phyloP scores from a whole-genome alignment of 2,888 invertebrate genomes.

The Bugula neritina region DNA sequence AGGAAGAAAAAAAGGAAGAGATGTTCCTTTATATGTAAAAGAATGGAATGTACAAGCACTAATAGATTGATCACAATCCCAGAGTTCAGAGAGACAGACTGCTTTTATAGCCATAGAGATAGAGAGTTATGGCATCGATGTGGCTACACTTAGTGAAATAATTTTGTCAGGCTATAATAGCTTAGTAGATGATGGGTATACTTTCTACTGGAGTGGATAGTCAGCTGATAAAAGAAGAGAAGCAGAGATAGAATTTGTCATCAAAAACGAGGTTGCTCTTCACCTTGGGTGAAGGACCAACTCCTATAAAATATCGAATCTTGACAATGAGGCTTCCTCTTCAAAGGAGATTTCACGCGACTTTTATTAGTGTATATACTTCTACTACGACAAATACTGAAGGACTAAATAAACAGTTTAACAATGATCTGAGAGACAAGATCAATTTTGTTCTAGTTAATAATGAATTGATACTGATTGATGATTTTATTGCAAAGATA shows the following conservation, averaged over 20 bases:
- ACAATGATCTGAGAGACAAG: constrained; percentile 1
- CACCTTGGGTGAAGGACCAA: constrained; percentile 10
- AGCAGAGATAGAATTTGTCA: constrained; percentile 28
- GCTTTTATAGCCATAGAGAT: constrained; percentile 19
- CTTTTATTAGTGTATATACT: constrained; percentile 22
- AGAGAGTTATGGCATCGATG: constrained; percentile 20
- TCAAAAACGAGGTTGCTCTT: neutral
- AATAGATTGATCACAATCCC: neutral
- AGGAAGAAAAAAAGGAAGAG: constrained; percentile 21
- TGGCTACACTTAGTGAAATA: constrained; percentile 14
- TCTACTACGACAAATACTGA: neutral
- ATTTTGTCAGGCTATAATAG: constrained; percentile 7
- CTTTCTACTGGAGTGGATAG: constrained; percentile 28
- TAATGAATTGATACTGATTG: constrained; percentile 28
- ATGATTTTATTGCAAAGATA: too few species aligned
- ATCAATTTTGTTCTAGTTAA: constrained; percentile 17
- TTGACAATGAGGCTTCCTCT: constrained; percentile 28
- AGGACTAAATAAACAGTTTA: constrained; percentile 18
- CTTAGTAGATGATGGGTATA: constrained; percentile 26
- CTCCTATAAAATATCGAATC: constrained; percentile 25
- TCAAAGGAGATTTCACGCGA: neutral
- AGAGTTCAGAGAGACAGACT: constrained; percentile 17
- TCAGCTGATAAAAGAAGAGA: constrained; percentile 23
- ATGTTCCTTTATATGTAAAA: constrained; percentile 2
- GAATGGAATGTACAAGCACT: neutral